Conservation (phyloP, 2,888 invertebrate genomes). For the Ormyrus pomaceus region DNA sequence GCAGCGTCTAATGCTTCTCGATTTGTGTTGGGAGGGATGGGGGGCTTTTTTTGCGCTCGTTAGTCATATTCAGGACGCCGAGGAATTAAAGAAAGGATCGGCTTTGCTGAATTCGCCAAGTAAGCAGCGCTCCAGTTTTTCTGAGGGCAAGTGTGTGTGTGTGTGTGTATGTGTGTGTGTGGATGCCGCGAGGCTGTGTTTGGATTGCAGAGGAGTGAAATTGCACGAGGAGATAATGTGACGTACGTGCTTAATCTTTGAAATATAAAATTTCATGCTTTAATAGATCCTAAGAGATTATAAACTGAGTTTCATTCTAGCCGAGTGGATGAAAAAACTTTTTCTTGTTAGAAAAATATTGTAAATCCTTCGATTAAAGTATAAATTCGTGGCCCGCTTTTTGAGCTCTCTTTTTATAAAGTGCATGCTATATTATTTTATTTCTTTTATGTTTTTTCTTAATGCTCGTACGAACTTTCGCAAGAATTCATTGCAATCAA, state of each 20-base stretch:
- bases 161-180: not conserved
- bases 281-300: not conserved
- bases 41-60: not conserved
- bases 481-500: not conserved
- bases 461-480: too few relatives aligned
- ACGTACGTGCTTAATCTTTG: conserved; percentile 44
- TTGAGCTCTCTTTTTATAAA: too few relatives aligned
- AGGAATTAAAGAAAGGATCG: not conserved
- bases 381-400: too few relatives aligned
- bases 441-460: too few relatives aligned
- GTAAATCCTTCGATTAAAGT: not conserved
- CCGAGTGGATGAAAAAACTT: too few relatives aligned
- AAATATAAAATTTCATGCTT: conserved; percentile 38
- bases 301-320: not conserved
- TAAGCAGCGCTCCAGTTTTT: conserved; percentile 56
- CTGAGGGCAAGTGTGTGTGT: conserved; percentile 8
- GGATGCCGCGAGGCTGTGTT: not conserved
- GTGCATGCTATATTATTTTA: too few relatives aligned
- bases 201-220: conserved; percentile 6
- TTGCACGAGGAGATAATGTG: conserved; percentile 24
- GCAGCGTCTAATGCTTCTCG: conserved; percentile 1
- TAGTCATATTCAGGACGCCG: conserved; percentile 7
- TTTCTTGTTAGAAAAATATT: not conserved
- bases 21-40: not conserved
- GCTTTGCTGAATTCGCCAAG: conserved; percentile 43